Conservation (phyloP, 2,797 vertebrate genomes). For the Hirundo rustica region DNA sequence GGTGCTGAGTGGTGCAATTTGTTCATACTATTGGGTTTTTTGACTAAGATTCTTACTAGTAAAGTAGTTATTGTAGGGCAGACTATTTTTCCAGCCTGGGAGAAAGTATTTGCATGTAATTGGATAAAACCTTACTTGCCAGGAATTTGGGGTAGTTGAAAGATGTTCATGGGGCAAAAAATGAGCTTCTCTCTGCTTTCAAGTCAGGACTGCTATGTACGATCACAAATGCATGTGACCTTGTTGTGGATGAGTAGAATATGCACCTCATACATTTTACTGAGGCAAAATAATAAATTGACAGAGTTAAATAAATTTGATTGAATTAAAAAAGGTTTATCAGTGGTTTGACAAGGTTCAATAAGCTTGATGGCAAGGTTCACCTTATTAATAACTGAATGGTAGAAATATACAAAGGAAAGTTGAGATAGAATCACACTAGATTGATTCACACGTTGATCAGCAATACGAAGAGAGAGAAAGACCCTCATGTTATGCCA, state of each 20-base stretch:
- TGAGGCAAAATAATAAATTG: not conserved
- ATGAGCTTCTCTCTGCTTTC: not conserved
- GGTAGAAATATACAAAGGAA: not conserved
- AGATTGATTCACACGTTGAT: not conserved
- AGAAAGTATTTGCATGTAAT: not conserved
- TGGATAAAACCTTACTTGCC: not conserved
- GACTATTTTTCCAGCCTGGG: not conserved
- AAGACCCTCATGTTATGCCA: not conserved
- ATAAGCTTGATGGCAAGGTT: not conserved
- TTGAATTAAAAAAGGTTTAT: not conserved
- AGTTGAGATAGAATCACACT: not conserved
- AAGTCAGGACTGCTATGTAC: not conserved
- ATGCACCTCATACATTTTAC: not conserved
- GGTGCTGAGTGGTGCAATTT: not conserved
- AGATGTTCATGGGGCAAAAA: not conserved
- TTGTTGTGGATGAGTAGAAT: not conserved
- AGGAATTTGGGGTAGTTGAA: not conserved
- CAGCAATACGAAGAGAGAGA: not conserved
- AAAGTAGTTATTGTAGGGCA: not conserved
- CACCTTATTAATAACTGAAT: not conserved
- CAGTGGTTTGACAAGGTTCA: not conserved
- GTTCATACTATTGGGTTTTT: not conserved
- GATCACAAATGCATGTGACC: accelerated
- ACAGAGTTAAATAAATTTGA: not conserved
- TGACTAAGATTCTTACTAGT: not conserved